A percentile compares a stretch with the other conserved stretches of the same genome.
Evolutionary conservation across 2,797 vertebrate species (phyloP).

Genomic region (Podarcis lilfordi): DNA sequence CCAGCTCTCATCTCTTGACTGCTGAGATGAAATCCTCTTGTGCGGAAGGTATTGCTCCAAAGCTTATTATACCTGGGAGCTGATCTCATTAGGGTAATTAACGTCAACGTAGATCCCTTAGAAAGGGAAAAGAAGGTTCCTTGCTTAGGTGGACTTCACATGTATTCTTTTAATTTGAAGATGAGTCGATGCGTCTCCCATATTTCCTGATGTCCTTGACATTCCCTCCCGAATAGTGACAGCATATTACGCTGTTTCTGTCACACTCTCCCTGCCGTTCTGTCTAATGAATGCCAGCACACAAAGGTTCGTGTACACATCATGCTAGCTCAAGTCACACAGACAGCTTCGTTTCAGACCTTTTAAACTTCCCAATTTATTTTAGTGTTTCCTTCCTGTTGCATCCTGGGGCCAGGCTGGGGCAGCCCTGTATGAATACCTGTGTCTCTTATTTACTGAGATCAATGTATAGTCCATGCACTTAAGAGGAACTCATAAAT

Average conservation of each 20-base stretch:
- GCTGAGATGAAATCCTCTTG: background rate
- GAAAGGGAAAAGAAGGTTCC: background rate
- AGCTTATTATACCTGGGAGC: conserved; percentile 27
- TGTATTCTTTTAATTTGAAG: conserved; percentile 39
- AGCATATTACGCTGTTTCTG: conserved; percentile 57
- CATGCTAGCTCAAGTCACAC: conserved; percentile 40
- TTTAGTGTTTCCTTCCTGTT: conserved; percentile 35
- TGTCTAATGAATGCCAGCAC: conserved; percentile 59
- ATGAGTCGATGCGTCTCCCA: conserved; percentile 42
- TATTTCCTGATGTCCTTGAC: conserved; percentile 54
- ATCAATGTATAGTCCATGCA: background rate
- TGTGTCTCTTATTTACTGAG: background rate
- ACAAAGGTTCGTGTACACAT: conserved; percentile 49
- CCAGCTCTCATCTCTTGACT: background rate
- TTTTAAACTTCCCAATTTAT: conserved; percentile 6
- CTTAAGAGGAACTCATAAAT: background rate
- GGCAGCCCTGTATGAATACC: background rate
- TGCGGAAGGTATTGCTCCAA: conserved; percentile 6
- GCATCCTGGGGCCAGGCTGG: background rate
- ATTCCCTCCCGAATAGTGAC: conserved; percentile 57
- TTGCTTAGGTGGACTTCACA: conserved; percentile 32
- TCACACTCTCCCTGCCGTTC: background rate
- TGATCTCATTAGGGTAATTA: conserved; percentile 49
- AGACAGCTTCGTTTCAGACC: conserved; percentile 29
- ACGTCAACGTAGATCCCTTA: conserved; percentile 23